Percentiles rank a stretch among this genome's conserved stretches.
Evolutionary conservation across 2,797 vertebrate species (phyloP).

Genomic region (Austrolebias charrua): DNA sequence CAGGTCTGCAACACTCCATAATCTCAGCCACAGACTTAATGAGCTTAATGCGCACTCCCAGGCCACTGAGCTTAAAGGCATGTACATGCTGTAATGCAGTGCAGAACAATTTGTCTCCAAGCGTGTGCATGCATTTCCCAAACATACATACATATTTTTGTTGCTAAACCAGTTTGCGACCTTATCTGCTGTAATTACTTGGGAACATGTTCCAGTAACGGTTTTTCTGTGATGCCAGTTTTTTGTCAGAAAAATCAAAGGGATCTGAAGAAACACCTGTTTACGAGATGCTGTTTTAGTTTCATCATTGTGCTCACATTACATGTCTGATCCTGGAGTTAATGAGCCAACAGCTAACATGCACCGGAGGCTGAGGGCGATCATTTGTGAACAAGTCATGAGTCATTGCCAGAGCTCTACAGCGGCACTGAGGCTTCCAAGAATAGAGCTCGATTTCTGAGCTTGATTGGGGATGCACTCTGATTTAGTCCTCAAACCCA

Average conservation of each 20-base stretch:
- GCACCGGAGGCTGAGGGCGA: slow-evolving; percentile 45
- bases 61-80: slow-evolving; percentile 67
- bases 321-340: slow-evolving; percentile 51
- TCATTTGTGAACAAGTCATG: slow-evolving; percentile 64
- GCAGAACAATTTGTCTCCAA: slow-evolving; percentile 26
- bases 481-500: slow-evolving; percentile 63
- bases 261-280: background rate
- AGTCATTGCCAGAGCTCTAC: slow-evolving; percentile 45
- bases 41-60: slow-evolving; percentile 77
- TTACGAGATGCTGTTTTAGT: background rate
- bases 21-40: slow-evolving; percentile 74
- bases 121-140: slow-evolving; percentile 17
- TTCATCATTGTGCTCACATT: slow-evolving; percentile 48
- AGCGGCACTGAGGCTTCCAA: slow-evolving; percentile 47
- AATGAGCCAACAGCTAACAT: slow-evolving; percentile 55
- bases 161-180: slow-evolving; percentile 8
- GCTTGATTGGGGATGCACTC: slow-evolving; percentile 74
- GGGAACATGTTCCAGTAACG: slow-evolving; percentile 18
- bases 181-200: background rate
- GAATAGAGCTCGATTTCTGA: slow-evolving; percentile 71
- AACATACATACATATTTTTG: slow-evolving; percentile 17
- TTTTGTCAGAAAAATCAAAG: slow-evolving; percentile 7
- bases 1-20: slow-evolving; percentile 63
- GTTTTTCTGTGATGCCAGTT: background rate
- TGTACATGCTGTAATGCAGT: slow-evolving; percentile 41